Evolutionary conservation across 2,888 invertebrate species (phyloP).

Genomic region (Amiota minor): DNA sequence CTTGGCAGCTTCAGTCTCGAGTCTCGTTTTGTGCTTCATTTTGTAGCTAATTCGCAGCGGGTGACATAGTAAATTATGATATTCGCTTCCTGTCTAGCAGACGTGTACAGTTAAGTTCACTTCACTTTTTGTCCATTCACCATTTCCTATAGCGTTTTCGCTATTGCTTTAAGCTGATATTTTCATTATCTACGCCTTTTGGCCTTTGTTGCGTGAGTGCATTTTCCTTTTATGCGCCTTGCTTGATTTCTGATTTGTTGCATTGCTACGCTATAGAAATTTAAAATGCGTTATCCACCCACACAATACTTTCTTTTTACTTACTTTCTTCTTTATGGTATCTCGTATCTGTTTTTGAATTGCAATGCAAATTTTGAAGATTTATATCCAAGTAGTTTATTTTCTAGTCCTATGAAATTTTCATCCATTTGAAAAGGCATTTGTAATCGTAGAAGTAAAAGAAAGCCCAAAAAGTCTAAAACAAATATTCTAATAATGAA

Average conservation of each 20-base stretch:
- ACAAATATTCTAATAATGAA: no score
- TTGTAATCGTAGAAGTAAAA: no score
- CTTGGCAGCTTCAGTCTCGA: no score
- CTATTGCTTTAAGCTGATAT: neutral
- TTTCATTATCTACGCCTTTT: conserved; percentile 22
- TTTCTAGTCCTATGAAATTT: no score
- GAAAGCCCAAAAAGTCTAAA: no score
- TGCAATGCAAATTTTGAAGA: neutral
- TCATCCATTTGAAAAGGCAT: no score
- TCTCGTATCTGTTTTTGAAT: conserved; percentile 6
- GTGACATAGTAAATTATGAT: conserved; percentile 68
- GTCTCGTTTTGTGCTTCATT: conserved; percentile 8
- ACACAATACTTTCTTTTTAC: no score
- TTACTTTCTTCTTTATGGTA: no score
- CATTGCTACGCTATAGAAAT: neutral
- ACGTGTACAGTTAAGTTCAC: conserved; percentile 13
- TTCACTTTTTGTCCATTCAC: neutral
- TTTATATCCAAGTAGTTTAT: neutral
- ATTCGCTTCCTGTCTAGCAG: conserved; percentile 65
- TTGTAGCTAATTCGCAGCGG: conserved; percentile 65
- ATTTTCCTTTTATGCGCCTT: no score
- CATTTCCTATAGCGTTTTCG: conserved; percentile 23
- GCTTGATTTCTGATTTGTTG: neutral
- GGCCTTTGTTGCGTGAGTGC: neutral
- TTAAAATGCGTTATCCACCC: neutral